Conservation (phyloP, 1,140 invertebrate genomes). For the Panagrolaimus sp. region DNA sequence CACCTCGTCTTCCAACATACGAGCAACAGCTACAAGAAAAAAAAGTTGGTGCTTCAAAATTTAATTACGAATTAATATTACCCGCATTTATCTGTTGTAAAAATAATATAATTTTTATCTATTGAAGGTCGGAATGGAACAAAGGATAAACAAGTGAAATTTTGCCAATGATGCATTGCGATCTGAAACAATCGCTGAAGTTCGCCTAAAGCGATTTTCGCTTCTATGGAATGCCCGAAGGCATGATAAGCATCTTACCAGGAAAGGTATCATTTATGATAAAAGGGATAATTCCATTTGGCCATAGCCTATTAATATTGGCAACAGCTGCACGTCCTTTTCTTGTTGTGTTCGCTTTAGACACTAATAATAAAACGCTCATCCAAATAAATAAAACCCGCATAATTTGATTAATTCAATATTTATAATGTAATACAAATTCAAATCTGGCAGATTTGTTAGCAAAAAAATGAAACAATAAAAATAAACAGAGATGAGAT, state of each 20-base stretch:
- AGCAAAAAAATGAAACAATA: too few species aligned
- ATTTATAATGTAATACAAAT: too few species aligned
- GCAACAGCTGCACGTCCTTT: constrained; percentile 76
- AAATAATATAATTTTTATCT: constrained; percentile 88
- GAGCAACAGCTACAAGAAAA: constrained; percentile 80
- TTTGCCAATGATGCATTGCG: constrained; percentile 98
- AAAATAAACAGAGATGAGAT: not conserved
- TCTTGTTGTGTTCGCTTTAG: constrained; percentile 17
- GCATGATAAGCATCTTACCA: constrained; percentile 60
- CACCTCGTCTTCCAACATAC: constrained; percentile 91
- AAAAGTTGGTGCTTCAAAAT: not conserved
- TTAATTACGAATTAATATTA: constrained; percentile 58
- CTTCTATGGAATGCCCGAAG: constrained; percentile 5
- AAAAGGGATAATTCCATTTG: constrained; percentile 93
- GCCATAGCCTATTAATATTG: constrained; percentile 87
- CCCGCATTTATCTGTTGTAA: constrained; percentile 79
- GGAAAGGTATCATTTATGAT: constrained; percentile 95
- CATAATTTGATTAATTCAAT: too few species aligned
- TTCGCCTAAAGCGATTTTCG: constrained; percentile 63
- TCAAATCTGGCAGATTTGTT: too few species aligned
- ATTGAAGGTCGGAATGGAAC: constrained; percentile 73
- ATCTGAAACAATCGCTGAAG: constrained; percentile 95
- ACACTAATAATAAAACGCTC: too few species aligned
- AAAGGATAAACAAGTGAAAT: constrained; percentile 94
- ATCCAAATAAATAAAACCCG: too few species aligned